Evolutionary conservation across 2,113 vertebrate genomes (phyloP), one percentile per base, ranked within the genome.

Genomic region (Platichthys flesus): DNA sequence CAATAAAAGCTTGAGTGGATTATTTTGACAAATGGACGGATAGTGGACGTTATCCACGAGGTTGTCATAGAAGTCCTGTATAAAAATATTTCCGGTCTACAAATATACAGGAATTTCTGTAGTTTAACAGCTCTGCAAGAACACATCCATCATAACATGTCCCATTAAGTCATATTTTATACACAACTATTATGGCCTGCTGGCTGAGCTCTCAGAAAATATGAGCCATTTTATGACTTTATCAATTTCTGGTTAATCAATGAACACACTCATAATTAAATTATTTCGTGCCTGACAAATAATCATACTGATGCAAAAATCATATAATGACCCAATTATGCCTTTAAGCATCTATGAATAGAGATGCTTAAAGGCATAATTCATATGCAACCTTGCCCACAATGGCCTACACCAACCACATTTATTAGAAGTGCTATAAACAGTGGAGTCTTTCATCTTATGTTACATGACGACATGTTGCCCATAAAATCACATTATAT

Each of bases 21-120:
- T 76, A 62, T 55, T 85, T 65, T 83, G 79, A 85, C 9, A 20
- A 73, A 76, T 67, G 62, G 60, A 81, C 71, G 81, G 68, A 61
- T 52, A 71, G 51, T 65, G 74, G 66, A 66, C 4, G 9, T 68
- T 62, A 65, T 42, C 45, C 63, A 45, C 59, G 35, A 49, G 49
- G 57, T 40, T 47, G 23, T 68, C 37, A 56, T 52, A 49, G 52
- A 67, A 60, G 28, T 76, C 67, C 45, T n/a, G 2, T 57, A 21
- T 70, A 64, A 75, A 28, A 42, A 68, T 55, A 61, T 61, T 15
- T 15, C 49, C 42, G 10, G 73, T 62, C 14, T 74, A 21, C 20
- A 65, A 55, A 20, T 40, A 13, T 21, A 9, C 60, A 78, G 54
- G 35, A 21, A 31, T 13, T 64, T 23, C 21, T 65, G 9, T 14